Base-by-base conservation (phyloP, 2,113 vertebrate genomes). In the Paracanthobrama guichenoti region DNA sequence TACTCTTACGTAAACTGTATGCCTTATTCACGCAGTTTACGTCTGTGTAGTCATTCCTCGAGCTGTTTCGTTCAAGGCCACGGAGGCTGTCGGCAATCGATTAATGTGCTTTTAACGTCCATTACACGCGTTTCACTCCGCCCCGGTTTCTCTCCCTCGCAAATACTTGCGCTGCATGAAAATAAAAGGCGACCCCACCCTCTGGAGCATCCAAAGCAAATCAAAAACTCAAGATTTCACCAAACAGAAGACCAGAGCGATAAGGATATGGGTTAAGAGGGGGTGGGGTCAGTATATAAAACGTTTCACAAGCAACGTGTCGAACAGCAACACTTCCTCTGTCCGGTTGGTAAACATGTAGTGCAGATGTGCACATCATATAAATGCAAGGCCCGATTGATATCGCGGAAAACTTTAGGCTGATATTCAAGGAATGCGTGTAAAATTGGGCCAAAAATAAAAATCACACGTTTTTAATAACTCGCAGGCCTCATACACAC, bases 51-150 rank as follows among this genome's bases (percentile, higher is more conserved):
- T n/a, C 46, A 57, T 72, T 10, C 22, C 48, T 71, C 66, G 84
- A 76, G 46, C 26, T 35, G n/a, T 26, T 64, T 84, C 48, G 67
- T 80, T 44, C 73, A 53, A 60, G 14, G 44, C 71, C 67, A 67
- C 66, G 18, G 50, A 55, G 50, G 20, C 18, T 8, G 53, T 55
- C 6, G 18, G 6, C 0, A 57, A 87, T 87, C 48, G 77, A 89
- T 89, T 44, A 35, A 62, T 60, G 53, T 48, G 76, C 77, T 85
- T 57, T 72, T 67, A 80, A 78, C 74, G 64, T 83, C 64, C 73
- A 89, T 86, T 81, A 79, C 39, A 78, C 71, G 66, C 75, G 75
- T 83, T 79, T 31, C 83, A 66, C 71, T 71, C 57, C 35, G 57
- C 39, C 46, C 55, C 62, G n/a, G 71, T 55, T 22, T 31, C 39